Conservation (phyloP, 1,140 invertebrate genomes). For the Cotesia glomerata region DNA sequence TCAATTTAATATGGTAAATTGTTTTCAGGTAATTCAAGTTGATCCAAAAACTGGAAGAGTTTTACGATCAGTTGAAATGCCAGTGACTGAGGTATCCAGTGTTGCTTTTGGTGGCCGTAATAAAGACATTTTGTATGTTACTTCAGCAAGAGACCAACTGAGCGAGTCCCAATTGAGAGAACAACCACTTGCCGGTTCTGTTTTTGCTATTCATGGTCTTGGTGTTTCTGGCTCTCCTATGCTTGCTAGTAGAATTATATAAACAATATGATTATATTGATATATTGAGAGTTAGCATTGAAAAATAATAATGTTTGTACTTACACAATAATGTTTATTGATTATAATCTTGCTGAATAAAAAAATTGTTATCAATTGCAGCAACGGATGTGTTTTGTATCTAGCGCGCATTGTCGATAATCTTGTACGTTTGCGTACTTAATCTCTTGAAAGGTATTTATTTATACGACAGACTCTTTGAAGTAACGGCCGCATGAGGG, state of each 20-base stretch:
- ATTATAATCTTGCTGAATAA: no score
- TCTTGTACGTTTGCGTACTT: no score
- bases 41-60: slow-evolving; percentile 64
- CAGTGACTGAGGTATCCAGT: slow-evolving; percentile 70
- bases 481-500: no score
- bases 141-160: slow-evolving; percentile 56
- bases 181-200: slow-evolving; percentile 71
- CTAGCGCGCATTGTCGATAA: no score
- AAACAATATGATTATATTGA: no score
- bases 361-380: no score
- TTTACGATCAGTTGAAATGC: slow-evolving; percentile 68
- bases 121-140: slow-evolving; percentile 64
- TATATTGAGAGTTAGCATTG: no score
- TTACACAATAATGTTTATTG: no score
- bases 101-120: slow-evolving; percentile 68
- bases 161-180: slow-evolving; percentile 55
- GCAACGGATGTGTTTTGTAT: no score
- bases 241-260: slow-evolving; percentile 17
- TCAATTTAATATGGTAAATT: background rate
- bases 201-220: slow-evolving; percentile 76
- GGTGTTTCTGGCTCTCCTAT: slow-evolving; percentile 65
- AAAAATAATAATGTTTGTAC: no score
- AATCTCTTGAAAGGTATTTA: no score
- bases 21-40: slow-evolving; percentile 63
- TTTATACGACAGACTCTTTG: no score